Base-by-base conservation (phyloP, 2,888 invertebrate species). In the Cantharis flavilabris region DNA sequence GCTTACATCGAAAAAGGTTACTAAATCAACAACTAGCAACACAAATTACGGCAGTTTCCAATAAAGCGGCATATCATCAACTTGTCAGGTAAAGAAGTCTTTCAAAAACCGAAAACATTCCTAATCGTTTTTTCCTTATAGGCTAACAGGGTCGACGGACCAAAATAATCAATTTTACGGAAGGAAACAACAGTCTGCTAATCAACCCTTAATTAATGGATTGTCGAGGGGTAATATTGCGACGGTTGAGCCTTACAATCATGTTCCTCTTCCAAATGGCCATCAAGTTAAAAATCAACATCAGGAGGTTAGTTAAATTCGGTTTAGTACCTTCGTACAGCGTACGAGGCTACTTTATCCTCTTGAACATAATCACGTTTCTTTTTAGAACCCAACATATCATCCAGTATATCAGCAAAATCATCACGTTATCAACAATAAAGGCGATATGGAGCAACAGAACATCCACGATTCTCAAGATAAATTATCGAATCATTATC, bases 171-270 rank as follows among this genome's bases (percentile, higher is more conserved):
- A 86, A 74, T 85, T 85, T 20, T 88, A 87, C 73, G 83, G 85
- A 13, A 84, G 86, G 70, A 88, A 87, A 80, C 84, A 86, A 64
- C 86, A 85, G 73, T 86, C 85, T 73, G 82, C 83, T 76, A 80
- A 80, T 33, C 87, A 89, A 30, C 91, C 91, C 82, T 90, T 93
- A 9, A 49, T 49, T 49, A 88, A 88, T 78, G 88, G 90, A 26
- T 90, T 92, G 83, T 90, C 93, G 7, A 90, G 95, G 70, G 95
- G 94, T 73, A 96, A 96, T 88, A 93, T 96, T 78, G 96, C 96
- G 16, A 96, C 96, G 69, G 94, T 96, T 62, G 96, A 96, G 86
- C 96, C 96, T 3, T 96, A 95, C 87, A 95, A 96, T 84, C 96
- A 96, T 84, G 94, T 96, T 84, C 96, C 96, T 73, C 82, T 92